Evolutionary conservation across 2,797 vertebrate species (phyloP).

Genomic region (Crenuchus spilurus): DNA sequence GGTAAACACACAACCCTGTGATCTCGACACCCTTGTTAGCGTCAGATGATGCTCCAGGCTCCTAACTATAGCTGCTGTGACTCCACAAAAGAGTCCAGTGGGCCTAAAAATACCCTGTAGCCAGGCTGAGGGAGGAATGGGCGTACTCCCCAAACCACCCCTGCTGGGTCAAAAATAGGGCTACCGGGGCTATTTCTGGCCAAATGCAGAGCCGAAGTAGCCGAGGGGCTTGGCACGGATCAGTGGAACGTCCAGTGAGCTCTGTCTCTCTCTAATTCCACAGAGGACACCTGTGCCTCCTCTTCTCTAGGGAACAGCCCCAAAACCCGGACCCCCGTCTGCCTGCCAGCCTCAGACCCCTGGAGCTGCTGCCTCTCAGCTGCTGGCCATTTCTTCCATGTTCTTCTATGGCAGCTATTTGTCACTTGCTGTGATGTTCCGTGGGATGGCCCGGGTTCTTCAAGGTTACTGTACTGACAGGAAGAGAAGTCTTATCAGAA

Average conservation of each 20-base stretch:
- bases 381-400: conserved; percentile 38
- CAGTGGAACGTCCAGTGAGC: conserved; percentile 59
- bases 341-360: neutral
- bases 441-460: neutral
- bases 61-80: conserved; percentile 61
- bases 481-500: no score
- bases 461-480: neutral
- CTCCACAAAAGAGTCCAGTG: conserved; percentile 57
- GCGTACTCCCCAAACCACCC: conserved; percentile 39
- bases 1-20: conserved; percentile 32
- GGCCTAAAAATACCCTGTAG: conserved; percentile 61
- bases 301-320: conserved; percentile 31
- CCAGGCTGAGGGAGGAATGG: conserved; percentile 43
- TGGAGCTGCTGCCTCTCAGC: neutral
- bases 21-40: conserved; percentile 38
- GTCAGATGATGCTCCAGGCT: conserved; percentile 41
- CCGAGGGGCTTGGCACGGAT: conserved; percentile 42
- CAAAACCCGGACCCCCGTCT: neutral
- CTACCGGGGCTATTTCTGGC: conserved; percentile 54
- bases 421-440: conserved; percentile 1
- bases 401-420: no score
- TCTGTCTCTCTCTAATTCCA: conserved; percentile 29
- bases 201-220: conserved; percentile 16
- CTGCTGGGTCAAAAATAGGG: conserved; percentile 58
- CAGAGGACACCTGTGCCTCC: conserved; percentile 41